A percentile compares a stretch with the other conserved stretches of the same genome.
These are phyloP conservation scores for Tineola bisselliella DNA, from an alignment of 2,888 invertebrate species.

Conservation along the genomic window DNA sequence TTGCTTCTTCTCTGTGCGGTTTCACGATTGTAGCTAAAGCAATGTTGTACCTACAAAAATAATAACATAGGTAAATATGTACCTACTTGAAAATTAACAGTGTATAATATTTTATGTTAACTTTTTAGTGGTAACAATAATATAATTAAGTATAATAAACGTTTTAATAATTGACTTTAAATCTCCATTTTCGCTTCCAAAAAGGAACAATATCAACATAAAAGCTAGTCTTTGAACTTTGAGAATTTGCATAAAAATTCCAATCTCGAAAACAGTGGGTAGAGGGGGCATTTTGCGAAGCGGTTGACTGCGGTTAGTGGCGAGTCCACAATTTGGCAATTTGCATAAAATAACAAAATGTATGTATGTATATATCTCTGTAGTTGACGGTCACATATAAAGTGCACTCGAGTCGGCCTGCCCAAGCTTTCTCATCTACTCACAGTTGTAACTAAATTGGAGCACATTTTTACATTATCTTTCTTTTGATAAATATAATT, in stretches of 20 bases:
- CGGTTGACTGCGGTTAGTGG: constrained; percentile 13
- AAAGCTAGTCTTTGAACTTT: constrained; percentile 35
- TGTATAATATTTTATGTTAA: too few relatives aligned
- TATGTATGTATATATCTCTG: constrained; percentile 21
- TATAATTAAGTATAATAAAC: too few relatives aligned
- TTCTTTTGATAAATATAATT: not conserved
- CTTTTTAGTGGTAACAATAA: too few relatives aligned
- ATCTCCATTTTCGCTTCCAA: not conserved
- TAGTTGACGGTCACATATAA: not conserved
- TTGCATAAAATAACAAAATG: constrained; percentile 63
- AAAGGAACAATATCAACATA: not conserved
- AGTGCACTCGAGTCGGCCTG: constrained; percentile 3
- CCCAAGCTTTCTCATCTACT: not conserved
- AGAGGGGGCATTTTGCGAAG: constrained; percentile 8
- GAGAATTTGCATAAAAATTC: constrained; percentile 62
- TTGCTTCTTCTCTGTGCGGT: not conserved
- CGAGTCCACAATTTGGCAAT: constrained; percentile 24
- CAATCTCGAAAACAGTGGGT: constrained; percentile 55
- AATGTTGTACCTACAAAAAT: not conserved
- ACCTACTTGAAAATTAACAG: too few relatives aligned
- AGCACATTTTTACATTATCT: constrained; percentile 36
- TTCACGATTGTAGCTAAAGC: not conserved
- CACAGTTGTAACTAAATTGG: not conserved
- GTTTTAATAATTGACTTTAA: too few relatives aligned
- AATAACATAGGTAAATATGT: not conserved